Evolutionary conservation across 2,113 vertebrate species (phyloP).

Genomic region (Phylloscopus trochiloides): DNA sequence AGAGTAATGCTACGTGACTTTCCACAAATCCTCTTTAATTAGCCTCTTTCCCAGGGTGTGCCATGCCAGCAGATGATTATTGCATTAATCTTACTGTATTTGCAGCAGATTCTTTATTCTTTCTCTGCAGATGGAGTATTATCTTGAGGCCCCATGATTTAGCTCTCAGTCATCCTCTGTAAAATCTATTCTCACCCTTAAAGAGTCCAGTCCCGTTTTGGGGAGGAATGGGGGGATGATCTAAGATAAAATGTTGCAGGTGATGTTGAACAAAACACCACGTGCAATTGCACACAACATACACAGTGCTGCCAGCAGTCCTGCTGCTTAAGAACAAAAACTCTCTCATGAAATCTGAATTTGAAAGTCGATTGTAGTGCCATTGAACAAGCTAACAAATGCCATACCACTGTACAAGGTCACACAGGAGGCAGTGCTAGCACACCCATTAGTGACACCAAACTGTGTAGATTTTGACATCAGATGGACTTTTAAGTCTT

Average conservation of each 20-base stretch:
- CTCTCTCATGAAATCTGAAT: background rate
- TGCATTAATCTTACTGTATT: background rate
- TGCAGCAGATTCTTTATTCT: background rate
- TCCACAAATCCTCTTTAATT: slow-evolving; percentile 17
- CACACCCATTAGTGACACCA: background rate
- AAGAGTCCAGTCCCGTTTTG: background rate
- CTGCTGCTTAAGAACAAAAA: slow-evolving; percentile 5
- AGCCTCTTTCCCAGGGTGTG: background rate
- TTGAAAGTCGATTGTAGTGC: background rate
- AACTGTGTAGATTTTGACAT: background rate
- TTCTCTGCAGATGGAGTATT: background rate
- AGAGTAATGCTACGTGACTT: background rate
- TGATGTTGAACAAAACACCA: background rate
- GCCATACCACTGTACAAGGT: background rate
- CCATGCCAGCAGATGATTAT: background rate
- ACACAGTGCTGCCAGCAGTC: background rate
- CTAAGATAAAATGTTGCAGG: background rate
- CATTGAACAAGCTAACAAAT: background rate
- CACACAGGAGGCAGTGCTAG: background rate
- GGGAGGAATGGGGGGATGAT: fast-evolving
- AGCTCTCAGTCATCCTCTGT: background rate
- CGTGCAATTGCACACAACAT: background rate
- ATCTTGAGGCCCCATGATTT: background rate
- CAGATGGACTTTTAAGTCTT: background rate
- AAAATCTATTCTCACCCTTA: background rate